Percentiles rank a stretch among this genome's conserved stretches.
Conservation (phyloP, 2,113 vertebrate genomes). For the Antechinus flavipes region DNA sequence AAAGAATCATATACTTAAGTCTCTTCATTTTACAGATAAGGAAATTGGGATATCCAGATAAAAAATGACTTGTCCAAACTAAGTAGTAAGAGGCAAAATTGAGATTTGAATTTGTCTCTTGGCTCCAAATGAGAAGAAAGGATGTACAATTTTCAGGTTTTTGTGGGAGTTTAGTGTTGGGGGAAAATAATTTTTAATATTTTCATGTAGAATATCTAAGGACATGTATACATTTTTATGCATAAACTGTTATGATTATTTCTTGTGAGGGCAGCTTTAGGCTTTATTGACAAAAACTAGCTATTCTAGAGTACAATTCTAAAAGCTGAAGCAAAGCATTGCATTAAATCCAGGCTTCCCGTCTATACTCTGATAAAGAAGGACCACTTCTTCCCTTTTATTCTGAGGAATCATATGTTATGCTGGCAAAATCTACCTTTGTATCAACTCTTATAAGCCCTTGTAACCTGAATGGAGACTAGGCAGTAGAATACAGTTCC, state of each 20-base stretch:
- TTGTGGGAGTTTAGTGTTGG: background rate
- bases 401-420: background rate
- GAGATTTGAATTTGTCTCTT: background rate
- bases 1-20: background rate
- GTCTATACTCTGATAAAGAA: background rate
- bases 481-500: rapidly evolving
- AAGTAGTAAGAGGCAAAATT: background rate
- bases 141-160: background rate
- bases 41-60: background rate
- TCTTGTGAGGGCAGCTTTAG: background rate
- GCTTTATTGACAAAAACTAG: background rate
- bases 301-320: background rate
- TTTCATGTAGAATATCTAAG: background rate
- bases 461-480: background rate
- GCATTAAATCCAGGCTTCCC: background rate
- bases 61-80: background rate
- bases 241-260: background rate
- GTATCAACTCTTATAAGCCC: background rate
- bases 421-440: background rate
- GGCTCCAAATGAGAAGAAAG: background rate
- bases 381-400: background rate
- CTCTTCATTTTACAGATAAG: background rate
- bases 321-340: background rate
- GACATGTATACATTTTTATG: background rate
- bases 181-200: background rate